Evolutionary conservation across 2,113 vertebrate species (phyloP).

Genomic region (Caloenas nicobarica): DNA sequence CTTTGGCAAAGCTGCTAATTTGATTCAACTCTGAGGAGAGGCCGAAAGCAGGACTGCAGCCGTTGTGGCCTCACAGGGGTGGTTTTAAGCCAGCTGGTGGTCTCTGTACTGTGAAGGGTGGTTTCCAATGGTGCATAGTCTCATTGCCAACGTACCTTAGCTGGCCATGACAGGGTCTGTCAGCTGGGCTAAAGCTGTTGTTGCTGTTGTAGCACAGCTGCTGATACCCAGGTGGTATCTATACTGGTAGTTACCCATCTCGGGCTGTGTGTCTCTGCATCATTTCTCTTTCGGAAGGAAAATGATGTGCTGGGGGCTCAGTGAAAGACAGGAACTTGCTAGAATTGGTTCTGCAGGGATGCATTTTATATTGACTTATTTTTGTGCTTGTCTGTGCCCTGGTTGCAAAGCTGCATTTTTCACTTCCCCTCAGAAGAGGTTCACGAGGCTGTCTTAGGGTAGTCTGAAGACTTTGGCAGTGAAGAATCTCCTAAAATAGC

Average conservation of each 20-base stretch:
- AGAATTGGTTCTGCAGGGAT: neutral
- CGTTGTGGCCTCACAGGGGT: neutral
- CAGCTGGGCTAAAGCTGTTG: neutral
- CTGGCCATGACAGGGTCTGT: neutral
- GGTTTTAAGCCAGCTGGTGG: neutral
- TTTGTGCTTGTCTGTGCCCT: neutral
- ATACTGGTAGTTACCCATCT: neutral
- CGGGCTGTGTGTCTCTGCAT: neutral
- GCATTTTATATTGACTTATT: neutral
- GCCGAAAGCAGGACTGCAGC: neutral
- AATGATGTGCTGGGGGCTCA: neutral
- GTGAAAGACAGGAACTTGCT: neutral
- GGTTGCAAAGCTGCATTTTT: neutral
- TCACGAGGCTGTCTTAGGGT: neutral
- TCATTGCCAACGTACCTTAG: neutral
- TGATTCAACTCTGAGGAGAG: neutral
- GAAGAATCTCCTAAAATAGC: neutral
- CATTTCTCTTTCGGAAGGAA: neutral
- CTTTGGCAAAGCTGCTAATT: neutral
- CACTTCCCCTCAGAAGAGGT: neutral
- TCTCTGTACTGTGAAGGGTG: neutral
- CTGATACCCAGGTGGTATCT: too few relatives aligned
- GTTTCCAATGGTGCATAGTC: neutral
- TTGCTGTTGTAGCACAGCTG: neutral
- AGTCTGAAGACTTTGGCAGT: neutral